Percentiles rank a stretch among this genome's conserved stretches.
Conservation (phyloP, 2,888 invertebrate genomes). For the Gymnoscelis rufifasciata region DNA sequence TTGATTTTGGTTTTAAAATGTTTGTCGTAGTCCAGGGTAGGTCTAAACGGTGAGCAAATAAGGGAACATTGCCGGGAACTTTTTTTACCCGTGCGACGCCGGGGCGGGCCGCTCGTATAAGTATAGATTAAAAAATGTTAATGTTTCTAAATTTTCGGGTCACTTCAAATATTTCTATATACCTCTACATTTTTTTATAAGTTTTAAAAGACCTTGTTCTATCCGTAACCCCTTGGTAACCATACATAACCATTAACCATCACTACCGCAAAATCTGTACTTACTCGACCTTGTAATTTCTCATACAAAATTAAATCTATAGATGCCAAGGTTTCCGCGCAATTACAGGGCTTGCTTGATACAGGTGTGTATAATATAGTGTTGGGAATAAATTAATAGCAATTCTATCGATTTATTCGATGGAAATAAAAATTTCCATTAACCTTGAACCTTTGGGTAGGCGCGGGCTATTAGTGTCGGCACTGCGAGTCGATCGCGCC, state of each 20-base stretch:
- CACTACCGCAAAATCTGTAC: conserved; percentile 32
- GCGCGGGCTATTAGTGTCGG: conserved; percentile 13
- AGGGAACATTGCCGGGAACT: no score
- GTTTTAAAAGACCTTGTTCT: no score
- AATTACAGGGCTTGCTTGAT: conserved; percentile 43
- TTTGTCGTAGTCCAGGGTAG: no score
- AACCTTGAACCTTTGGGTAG: conserved; percentile 26
- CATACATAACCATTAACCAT: background rate
- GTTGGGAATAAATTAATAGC: conserved; percentile 18
- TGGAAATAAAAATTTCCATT: conserved; percentile 8
- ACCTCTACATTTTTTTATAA: no score
- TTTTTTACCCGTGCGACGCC: no score
- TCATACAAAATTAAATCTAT: conserved; percentile 34
- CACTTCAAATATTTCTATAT: no score
- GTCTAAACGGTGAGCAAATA: no score
- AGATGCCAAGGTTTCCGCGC: conserved; percentile 45
- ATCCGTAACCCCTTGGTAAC: no score
- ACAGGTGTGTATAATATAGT: conserved; percentile 26
- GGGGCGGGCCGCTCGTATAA: no score
- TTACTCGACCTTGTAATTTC: conserved; percentile 41
- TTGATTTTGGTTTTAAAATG: no score
- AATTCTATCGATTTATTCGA: conserved; percentile 10
- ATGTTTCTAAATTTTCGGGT: no score
- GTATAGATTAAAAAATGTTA: no score
- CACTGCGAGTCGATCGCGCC: conserved; percentile 22